These are phyloP conservation scores for Gopherus flavomarginatus DNA, from an alignment of 2,113 vertebrate genomes.

Conservation along the genomic window DNA sequence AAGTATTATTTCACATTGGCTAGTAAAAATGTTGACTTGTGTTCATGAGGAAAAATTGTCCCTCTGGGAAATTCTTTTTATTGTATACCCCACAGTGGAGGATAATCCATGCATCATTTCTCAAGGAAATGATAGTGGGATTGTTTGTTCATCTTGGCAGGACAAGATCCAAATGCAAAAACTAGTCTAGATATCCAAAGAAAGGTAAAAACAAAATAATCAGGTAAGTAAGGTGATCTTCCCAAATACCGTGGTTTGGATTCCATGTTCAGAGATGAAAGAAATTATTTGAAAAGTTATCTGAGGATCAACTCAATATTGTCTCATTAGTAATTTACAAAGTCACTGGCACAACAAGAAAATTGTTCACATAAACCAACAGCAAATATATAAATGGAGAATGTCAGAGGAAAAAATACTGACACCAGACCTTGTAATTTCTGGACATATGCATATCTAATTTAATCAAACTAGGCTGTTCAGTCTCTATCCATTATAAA, in stretches of 20 bases:
- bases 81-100: not conserved
- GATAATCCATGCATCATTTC: not conserved
- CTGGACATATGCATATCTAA: not conserved
- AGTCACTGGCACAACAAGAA: not conserved
- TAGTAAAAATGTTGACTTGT: constrained; percentile 9
- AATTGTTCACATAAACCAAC: not conserved
- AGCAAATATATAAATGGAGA: not conserved
- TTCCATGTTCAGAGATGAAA: not conserved
- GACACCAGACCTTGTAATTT: not conserved
- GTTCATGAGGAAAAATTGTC: not conserved
- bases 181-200: not conserved
- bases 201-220: constrained; percentile 10
- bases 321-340: not conserved
- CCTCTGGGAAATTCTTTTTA: not conserved
- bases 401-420: not conserved
- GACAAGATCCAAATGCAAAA: not conserved
- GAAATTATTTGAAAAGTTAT: not conserved
- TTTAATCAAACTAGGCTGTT: not conserved
- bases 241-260: not conserved
- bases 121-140: not conserved
- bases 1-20: constrained; percentile 11
- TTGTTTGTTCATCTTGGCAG: not conserved
- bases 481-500: not conserved
- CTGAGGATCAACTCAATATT: not conserved
- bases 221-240: not conserved